Percentiles rank a stretch among this genome's conserved stretches.
Evolutionary conservation across 92 coral and sea anemone genomes (phyloP).

Genomic region (Siderastrea siderea): DNA sequence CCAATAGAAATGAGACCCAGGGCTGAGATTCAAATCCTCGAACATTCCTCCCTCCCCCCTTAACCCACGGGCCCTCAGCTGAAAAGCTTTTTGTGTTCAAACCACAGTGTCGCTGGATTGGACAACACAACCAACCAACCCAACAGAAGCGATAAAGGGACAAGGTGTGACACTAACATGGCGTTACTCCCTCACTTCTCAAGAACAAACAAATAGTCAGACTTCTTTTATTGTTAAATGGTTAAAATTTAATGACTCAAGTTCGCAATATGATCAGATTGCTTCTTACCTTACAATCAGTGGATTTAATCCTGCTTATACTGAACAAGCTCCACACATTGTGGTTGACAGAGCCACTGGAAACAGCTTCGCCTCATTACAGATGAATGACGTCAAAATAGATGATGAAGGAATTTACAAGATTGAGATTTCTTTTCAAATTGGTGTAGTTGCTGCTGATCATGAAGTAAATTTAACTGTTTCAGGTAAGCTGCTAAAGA

Average conservation of each 20-base stretch:
- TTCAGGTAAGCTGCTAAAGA: neutral
- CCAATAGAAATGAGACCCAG: too few species aligned
- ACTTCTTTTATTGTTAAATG: neutral
- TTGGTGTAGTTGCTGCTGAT: neutral
- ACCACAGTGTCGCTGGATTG: neutral
- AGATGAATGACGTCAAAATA: neutral
- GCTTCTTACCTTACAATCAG: neutral
- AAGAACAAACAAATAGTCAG: neutral
- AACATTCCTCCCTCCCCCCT: too few species aligned
- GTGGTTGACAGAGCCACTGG: slow-evolving; percentile 1
- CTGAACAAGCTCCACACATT: neutral
- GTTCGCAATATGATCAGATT: neutral
- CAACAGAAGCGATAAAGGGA: neutral
- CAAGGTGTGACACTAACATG: neutral
- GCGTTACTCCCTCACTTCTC: neutral
- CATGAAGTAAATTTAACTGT: neutral
- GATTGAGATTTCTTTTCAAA: neutral
- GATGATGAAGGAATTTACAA: neutral
- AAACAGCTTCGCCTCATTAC: neutral
- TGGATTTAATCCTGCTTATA: neutral
- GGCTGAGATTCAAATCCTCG: too few species aligned
- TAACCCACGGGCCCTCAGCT: too few species aligned
- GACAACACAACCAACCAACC: slow-evolving; percentile 11
- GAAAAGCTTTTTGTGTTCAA: neutral
- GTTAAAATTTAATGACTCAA: neutral